Evolutionary conservation across 2,888 invertebrate species (phyloP).

Genomic region (Pogonocherus hispidulus): DNA sequence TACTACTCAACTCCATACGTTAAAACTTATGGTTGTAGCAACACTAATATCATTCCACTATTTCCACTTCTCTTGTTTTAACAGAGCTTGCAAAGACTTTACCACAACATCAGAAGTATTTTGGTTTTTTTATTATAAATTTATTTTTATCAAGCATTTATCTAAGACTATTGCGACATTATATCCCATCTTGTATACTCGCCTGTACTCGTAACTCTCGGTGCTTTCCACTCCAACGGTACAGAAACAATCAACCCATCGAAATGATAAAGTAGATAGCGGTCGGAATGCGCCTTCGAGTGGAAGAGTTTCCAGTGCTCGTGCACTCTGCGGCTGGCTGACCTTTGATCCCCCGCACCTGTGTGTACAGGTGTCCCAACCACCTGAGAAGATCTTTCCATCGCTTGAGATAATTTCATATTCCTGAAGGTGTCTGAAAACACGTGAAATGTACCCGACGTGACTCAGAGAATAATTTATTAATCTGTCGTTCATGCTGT

Average conservation of each 20-base stretch:
- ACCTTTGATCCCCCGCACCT: conserved; percentile 62
- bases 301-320: conserved; percentile 47
- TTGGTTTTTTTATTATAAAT: no score
- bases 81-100: no score
- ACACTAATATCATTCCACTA: no score
- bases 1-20: no score
- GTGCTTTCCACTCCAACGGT: conserved; percentile 18
- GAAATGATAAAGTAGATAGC: conserved; percentile 28
- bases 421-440: conserved; percentile 42
- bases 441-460: conserved; percentile 38
- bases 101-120: no score
- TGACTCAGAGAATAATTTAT: conserved; percentile 34
- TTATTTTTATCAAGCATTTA: no score
- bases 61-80: no score
- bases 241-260: conserved; percentile 28
- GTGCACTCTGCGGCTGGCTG: conserved; percentile 48
- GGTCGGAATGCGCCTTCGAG: conserved; percentile 36
- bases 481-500: conserved; percentile 12
- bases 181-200: no score
- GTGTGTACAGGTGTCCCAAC: conserved; percentile 61
- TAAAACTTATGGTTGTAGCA: no score
- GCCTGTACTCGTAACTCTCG: not conserved
- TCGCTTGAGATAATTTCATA: conserved; percentile 56
- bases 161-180: no score
- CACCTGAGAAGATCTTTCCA: conserved; percentile 56